Evolutionary conservation across 2,888 invertebrate genomes (phyloP), one percentile per base, ranked within the genome.

Genomic region (Cenopis cana): DNA sequence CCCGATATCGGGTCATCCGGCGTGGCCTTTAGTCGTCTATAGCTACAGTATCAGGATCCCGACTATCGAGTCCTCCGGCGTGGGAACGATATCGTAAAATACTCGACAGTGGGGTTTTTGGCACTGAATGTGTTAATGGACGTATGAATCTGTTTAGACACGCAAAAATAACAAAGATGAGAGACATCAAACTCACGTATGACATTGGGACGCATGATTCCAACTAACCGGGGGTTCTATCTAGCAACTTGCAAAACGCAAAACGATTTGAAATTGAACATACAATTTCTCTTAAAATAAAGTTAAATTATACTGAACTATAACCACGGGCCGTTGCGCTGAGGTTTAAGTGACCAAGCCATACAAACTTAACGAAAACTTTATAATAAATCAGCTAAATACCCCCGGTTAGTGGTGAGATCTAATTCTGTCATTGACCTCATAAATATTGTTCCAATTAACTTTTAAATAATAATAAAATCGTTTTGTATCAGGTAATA

Each of bases 401-500:
- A 46, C 8, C 46, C 46, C 46, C 5, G 46, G 8, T 46, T 46
- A 46, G 5, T 36, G 33, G 36, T 64, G 54, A 64, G 46, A 56
- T 56, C 54, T 29, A 56, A 46, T 56, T 46, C 56, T 46, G 55
- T 36, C 49, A 46, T 60, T 46, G 46, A 60, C 52, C 62, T 12
- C 18, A 18, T 36, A n/a, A 24, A 24, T 36, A 33, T 14, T 36
- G 54, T 38, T 64, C 20, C 20, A 24, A n/a, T 54, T 54, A 14
- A 12, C 62, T 14, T 49, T 62, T 38, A 38, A 54, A 64, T 12
- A 9, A 64, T 38, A 64, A 64, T 64, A 64, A 66, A 70, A 70
- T 66, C 54, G 52, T 20, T 65, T 69, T 59, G 41, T 57, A 65
- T 60, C 60, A 60, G 33, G 50, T 64, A 62, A 56, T 54, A 64